Evolutionary conservation across 1,140 invertebrate species (phyloP).

Genomic region (Pararge aegeria): DNA sequence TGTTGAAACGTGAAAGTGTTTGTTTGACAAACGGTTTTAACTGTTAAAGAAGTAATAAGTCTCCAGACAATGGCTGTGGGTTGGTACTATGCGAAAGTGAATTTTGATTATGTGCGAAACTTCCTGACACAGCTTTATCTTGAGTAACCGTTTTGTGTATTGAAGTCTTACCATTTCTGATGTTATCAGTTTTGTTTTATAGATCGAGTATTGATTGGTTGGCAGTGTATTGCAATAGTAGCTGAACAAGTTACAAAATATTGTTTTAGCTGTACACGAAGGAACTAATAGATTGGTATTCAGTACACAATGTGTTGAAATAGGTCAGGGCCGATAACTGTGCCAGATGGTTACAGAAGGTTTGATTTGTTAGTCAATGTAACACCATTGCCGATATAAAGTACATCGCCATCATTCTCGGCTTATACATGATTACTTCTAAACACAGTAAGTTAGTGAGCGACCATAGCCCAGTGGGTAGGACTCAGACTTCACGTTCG

Average conservation of each 20-base stretch:
- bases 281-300: not conserved
- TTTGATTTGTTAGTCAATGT: not conserved
- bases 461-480: too few relatives aligned
- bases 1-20: slow-evolving; percentile 50
- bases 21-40: slow-evolving; percentile 38
- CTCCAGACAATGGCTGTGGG: slow-evolving; percentile 34
- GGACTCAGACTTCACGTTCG: too few relatives aligned
- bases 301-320: not conserved
- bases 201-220: slow-evolving; percentile 5
- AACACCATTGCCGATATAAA: not conserved
- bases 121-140: slow-evolving; percentile 21
- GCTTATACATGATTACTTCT: too few relatives aligned
- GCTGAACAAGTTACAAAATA: slow-evolving; percentile 8
- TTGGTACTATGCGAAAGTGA: slow-evolving; percentile 27
- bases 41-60: slow-evolving; percentile 13
- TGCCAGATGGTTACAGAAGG: not conserved
- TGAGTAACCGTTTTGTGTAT: not conserved
- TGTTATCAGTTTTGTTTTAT: slow-evolving; percentile 18
- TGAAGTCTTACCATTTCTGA: slow-evolving; percentile 5
- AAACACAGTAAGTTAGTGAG: too few relatives aligned
- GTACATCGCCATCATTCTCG: too few relatives aligned
- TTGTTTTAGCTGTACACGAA: not conserved
- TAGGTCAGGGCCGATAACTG: slow-evolving; percentile 1
- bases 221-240: slow-evolving; percentile 4
- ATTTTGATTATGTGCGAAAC: slow-evolving; percentile 30